Evolutionary conservation across 2,113 vertebrate species (phyloP).

Genomic region (Alosa alosa): DNA sequence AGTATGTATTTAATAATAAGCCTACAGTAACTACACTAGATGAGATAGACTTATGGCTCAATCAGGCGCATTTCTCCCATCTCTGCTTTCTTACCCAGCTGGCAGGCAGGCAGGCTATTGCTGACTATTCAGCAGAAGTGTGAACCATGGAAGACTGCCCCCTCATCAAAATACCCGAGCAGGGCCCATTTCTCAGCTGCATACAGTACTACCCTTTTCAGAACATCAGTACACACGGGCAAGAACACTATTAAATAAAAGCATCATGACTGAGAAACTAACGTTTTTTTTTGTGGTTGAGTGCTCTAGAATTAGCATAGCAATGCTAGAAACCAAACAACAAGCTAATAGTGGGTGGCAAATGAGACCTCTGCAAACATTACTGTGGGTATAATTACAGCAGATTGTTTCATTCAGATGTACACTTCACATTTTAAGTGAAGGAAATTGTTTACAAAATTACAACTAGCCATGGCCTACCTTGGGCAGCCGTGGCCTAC

Average conservation of each 20-base stretch:
- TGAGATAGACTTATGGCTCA: not conserved
- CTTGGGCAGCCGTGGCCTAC: too few species aligned
- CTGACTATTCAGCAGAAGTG: constrained; percentile 3
- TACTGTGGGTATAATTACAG: not conserved
- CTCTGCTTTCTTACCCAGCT: not conserved
- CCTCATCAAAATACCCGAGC: not conserved
- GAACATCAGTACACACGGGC: not conserved
- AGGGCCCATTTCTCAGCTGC: not conserved
- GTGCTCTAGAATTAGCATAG: not conserved
- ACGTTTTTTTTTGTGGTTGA: not conserved
- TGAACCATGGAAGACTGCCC: not conserved
- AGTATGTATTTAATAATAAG: not conserved
- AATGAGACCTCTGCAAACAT: not conserved
- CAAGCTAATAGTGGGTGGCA: not conserved
- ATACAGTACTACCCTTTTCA: not conserved
- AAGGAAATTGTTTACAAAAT: not conserved
- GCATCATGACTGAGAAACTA: not conserved
- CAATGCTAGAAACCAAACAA: not conserved
- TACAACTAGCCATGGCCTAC: too few species aligned
- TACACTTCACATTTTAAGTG: not conserved
- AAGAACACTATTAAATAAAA: not conserved
- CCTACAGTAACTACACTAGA: not conserved
- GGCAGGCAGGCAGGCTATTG: not conserved
- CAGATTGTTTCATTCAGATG: not conserved
- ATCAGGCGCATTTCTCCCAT: not conserved